Base-by-base conservation (phyloP, 2,113 vertebrate species). In the Perca fluviatilis region DNA sequence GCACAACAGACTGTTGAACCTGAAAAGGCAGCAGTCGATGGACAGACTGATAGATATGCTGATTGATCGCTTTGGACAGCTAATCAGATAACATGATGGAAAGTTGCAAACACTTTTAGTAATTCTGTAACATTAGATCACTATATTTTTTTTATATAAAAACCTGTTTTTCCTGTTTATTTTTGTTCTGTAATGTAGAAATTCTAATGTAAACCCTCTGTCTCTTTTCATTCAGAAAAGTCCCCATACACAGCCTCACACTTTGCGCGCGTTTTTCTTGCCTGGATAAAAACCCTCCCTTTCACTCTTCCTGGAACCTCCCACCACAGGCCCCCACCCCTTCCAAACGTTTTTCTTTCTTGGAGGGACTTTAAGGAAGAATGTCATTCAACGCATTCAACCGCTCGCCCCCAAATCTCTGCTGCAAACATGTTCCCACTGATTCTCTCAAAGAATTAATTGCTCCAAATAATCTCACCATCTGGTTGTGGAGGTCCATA, bases 401-500 rank as follows among this genome's bases (percentile, higher is more conserved):
- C 93, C 91, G 91, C 64, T 66, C 83, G 91, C 95, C 97, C 87
- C 96, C 96, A 95, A 95, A 93, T 97, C 96, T 95, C 95, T 94
- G 96, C 95, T 94, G 96, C 96, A 96, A 97, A 96, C 97, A 96
- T 97, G 96, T 97, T 97, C 97, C 97, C 96, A 97, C 96, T 97
- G 96, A 97, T 97, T 97, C 96, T 97, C 96, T 97, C 97, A 97
- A 97, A 97, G 97, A 98, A 99, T 98, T 97, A 99, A 98, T 98
- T 97, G 97, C 96, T 97, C 96, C 96, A 97, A 98, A 98, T 98
- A 98, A 98, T 98, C 97, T 97, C 97, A 96, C 97, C 97, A 99
- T 99, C 97, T 99, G 97, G 97, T 97, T 95, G 95, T 92, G 95
- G 96, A 96, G 97, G 96, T 97, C 97, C 95, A 95, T 97, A 97